Evolutionary conservation across 92 coral and sea anemone species (phyloP), one percentile per base, ranked within the genome.

Genomic region (Parazoanthus swiftii): DNA sequence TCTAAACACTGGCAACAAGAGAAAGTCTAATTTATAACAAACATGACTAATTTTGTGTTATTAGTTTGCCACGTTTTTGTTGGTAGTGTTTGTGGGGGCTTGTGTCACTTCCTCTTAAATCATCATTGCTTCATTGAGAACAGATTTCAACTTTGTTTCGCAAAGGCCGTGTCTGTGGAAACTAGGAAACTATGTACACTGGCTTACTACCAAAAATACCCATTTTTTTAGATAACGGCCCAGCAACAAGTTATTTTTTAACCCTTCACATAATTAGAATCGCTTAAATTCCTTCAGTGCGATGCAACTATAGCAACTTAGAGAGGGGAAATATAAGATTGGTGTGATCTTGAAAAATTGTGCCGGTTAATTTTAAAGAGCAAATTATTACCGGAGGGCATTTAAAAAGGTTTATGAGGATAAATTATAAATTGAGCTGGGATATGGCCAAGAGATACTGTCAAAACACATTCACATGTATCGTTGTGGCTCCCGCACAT

Each of bases 321-420:
- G 46, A 23, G 71, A 11, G 21, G 7, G 46, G 36, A 36, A 80
- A 54, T 18, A 58, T 56, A 14, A 33, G 26, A 58, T 35, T 80
- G 48, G 20, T 54, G n/a, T 50, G 43, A 15, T 51, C 1, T 46
- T 78, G 18, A 51, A 79, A 51, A 8, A 50, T 26, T 63, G 70
- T 63, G 70, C 6, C 37, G 50, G 48, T 78, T 67, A 54, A 43
- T 58, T 80, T 54, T 56, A 54, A 42, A 43, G 72, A 80, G 16
- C 85, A 29, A 80, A 58, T 54, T 80, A 80, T 16, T 33, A 36
- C 85, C 85, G 29, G 21, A 80, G 85, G 85, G 72, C 33, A 48
- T 79, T 80, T 80, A 8, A 18, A 23, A 35, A 56, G 36, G 26
- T 56, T 80, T 35, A 13, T 20, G n/a, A 48, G 14, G 33, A 66